These are phyloP conservation scores for Sebastes jordani DNA, from an alignment of 2,797 vertebrate genomes.

Conservation along the genomic window DNA sequence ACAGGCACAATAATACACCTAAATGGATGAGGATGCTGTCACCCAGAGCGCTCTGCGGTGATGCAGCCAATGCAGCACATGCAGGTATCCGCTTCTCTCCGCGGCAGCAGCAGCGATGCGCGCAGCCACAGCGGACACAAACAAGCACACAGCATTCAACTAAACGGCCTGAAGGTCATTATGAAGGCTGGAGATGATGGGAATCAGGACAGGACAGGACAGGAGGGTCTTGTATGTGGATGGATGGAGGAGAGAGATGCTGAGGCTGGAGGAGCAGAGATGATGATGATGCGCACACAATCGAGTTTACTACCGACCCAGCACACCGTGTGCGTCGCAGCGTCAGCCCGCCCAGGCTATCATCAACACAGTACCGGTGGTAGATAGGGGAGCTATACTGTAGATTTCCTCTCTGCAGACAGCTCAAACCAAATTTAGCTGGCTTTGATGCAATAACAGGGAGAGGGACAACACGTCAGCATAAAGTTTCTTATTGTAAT, in stretches of 20 bases:
- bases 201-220: background rate
- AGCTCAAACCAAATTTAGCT: background rate
- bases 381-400: background rate
- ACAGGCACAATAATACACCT: background rate
- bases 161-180: constrained; percentile 33
- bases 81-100: constrained; percentile 28
- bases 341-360: constrained; percentile 37
- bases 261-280: constrained; percentile 9
- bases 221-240: background rate
- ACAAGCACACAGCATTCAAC: constrained; percentile 15
- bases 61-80: constrained; percentile 26
- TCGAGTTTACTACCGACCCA: constrained; percentile 33
- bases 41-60: constrained; percentile 40
- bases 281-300: constrained; percentile 48
- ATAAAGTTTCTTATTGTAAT: too few relatives aligned
- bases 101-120: background rate
- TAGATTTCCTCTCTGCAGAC: background rate
- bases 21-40: constrained; percentile 17
- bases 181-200: constrained; percentile 7
- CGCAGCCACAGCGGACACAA: constrained; percentile 13
- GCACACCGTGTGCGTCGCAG: constrained; percentile 45
- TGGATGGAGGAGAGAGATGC: constrained; percentile 20
- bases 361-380: background rate
- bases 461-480: background rate
- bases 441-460: background rate